These are phyloP conservation scores for Rhadina sibilatrix DNA, from an alignment of 2,113 vertebrate genomes.

Conservation along the genomic window DNA sequence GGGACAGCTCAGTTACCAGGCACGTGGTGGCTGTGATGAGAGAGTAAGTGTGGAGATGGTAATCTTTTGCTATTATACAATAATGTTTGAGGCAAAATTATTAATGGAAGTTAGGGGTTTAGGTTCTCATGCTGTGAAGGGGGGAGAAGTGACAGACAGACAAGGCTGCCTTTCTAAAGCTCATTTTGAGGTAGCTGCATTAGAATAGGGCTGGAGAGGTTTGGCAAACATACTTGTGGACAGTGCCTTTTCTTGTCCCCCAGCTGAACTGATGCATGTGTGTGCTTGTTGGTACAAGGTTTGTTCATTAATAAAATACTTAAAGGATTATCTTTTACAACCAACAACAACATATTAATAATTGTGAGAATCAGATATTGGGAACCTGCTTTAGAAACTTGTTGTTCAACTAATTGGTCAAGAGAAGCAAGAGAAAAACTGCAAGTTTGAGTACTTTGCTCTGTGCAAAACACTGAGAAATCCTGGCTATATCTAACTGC, in stretches of 20 bases:
- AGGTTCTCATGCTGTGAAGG: background rate
- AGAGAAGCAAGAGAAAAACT: background rate
- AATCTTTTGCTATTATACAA: background rate
- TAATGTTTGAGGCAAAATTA: background rate
- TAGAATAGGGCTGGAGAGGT: background rate
- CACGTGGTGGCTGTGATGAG: fast-evolving
- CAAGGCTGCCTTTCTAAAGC: background rate
- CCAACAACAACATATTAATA: no score
- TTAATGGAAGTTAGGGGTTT: background rate
- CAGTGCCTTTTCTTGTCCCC: background rate
- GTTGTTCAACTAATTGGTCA: background rate
- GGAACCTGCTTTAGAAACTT: background rate
- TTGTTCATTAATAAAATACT: background rate
- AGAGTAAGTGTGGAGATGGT: background rate
- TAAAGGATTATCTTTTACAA: no score
- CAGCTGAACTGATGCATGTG: background rate
- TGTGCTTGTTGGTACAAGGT: background rate
- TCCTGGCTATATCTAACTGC: background rate
- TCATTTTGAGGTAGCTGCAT: background rate
- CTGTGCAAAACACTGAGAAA: background rate
- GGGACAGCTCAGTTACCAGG: background rate
- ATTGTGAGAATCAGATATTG: background rate
- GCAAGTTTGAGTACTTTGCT: background rate
- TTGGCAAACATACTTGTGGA: background rate
- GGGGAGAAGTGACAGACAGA: background rate